Base-by-base conservation (phyloP, 2,113 vertebrate species). In the Hippocampus abdominalis region DNA sequence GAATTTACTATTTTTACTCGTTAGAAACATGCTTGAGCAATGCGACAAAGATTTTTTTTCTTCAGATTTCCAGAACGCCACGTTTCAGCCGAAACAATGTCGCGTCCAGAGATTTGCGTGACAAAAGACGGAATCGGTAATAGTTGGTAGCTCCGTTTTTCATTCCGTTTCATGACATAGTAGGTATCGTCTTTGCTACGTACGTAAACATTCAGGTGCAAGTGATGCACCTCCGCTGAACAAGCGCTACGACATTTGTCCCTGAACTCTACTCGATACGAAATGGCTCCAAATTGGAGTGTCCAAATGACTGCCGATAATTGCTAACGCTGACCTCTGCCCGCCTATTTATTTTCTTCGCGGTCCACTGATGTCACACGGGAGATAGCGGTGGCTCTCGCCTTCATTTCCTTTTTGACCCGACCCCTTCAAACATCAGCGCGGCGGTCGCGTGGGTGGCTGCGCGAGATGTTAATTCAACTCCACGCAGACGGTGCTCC, bases 401-500 rank as follows among this genome's bases (percentile, higher is more conserved):
- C 12, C 54, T 57, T 85, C 69, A 84, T 89, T 83, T 81, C 32
- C 67, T 73, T 68, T 78, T 68, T 68, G 84, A 84, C 88, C 81
- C 66, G 73, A 86, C 84, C 81, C 68, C 61, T 77, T 81, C 71
- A 82, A 73, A 81, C 70, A 63, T 72, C 63, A 80, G 75, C 64
- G 72, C 76, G 63, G 68, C 32, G 49, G 83, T 89, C 84, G 83
- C 72, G 83, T 87, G 85, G 84, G 87, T 85, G 85, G 83, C 84
- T 82, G 72, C 66, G 83, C 78, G 80, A 73, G 81, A 86, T 87
- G 87, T 82, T 85, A 87, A 88, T 89, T 73, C 65, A 59, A 64
- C 75, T 76, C 71, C 77, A 82, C 86, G 86, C 89, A 89, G 86
- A 91, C 90, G 78, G 81, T 77, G 74, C 81, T 51, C 66, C 82